These are phyloP conservation scores for Platysternon megacephalum DNA, from an alignment of 2,113 vertebrate genomes.

Conservation along the genomic window DNA sequence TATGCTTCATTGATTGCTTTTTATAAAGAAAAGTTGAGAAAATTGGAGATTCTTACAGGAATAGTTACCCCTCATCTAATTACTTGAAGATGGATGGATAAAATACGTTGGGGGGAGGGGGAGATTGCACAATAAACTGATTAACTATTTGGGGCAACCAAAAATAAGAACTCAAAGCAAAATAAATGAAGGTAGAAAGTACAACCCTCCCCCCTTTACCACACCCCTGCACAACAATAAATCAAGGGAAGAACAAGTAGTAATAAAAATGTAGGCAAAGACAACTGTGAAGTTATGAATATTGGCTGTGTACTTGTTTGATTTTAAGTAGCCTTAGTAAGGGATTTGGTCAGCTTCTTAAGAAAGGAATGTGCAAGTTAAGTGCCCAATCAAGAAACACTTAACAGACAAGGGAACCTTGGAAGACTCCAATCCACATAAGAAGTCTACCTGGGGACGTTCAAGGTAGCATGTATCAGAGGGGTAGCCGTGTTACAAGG, in stretches of 20 bases:
- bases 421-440: too few species aligned
- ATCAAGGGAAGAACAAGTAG: background rate
- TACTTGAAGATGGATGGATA: background rate
- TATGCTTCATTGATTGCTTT: background rate
- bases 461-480: too few species aligned
- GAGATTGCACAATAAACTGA: background rate
- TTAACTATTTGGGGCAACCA: background rate
- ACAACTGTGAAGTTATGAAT: background rate
- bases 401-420: too few species aligned
- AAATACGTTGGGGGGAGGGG: background rate
- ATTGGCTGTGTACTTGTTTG: too few species aligned
- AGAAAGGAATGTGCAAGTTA: too few species aligned
- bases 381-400: too few species aligned
- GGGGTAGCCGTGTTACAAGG: too few species aligned
- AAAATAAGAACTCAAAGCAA: background rate
- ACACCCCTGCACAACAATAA: too few species aligned
- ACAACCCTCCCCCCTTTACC: background rate
- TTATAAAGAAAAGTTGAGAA: background rate
- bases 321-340: too few species aligned
- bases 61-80: background rate
- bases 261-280: background rate
- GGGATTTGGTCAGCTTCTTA: too few species aligned
- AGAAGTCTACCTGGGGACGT: too few species aligned
- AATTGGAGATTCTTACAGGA: background rate
- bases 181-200: background rate